Evolutionary conservation across 2,797 vertebrate species (phyloP).

Genomic region (Propithecus deckenii): DNA sequence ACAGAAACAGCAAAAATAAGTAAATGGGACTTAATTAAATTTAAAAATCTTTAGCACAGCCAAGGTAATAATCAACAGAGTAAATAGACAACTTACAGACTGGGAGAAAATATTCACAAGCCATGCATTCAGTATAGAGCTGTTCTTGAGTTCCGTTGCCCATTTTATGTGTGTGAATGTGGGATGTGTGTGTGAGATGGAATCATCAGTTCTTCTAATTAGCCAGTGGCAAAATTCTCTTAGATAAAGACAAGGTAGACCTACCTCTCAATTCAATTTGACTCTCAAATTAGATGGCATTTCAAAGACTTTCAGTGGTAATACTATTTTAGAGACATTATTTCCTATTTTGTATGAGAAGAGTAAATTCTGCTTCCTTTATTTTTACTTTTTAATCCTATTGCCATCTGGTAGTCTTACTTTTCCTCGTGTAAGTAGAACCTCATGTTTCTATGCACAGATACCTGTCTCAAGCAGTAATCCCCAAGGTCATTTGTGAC

Average conservation of each 20-base stretch:
- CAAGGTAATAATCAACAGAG: too few species aligned
- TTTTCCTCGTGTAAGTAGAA: background rate
- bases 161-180: background rate
- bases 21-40: too few species aligned
- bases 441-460: background rate
- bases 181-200: too few species aligned
- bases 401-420: background rate
- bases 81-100: too few species aligned
- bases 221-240: background rate
- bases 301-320: background rate
- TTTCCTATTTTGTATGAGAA: slow-evolving; percentile 1
- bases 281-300: background rate
- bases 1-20: too few species aligned
- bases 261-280: background rate
- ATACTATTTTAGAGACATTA: background rate
- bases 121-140: too few species aligned
- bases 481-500: background rate
- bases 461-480: background rate
- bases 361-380: background rate
- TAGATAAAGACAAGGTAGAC: background rate
- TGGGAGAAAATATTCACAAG: too few species aligned
- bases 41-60: too few species aligned
- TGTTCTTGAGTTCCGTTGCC: background rate
- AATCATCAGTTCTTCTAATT: background rate
- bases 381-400: slow-evolving; percentile 30